Conservation (phyloP, 2,888 invertebrate species). For the Heliconius aoede region DNA sequence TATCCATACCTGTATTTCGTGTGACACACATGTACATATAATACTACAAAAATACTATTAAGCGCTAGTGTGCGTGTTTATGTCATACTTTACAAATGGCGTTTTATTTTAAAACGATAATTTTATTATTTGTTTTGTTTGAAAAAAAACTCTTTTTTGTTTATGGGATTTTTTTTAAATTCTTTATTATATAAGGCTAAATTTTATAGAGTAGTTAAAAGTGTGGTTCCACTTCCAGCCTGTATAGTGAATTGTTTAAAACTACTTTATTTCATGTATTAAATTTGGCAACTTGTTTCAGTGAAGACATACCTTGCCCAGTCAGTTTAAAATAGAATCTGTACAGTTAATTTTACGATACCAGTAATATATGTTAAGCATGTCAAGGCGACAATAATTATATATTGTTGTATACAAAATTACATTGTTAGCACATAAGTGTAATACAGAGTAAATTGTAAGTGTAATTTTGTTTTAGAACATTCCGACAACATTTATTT, state of each 20-base stretch:
- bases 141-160: too few species aligned
- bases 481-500: conserved; percentile 75
- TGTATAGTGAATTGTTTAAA: conserved; percentile 16
- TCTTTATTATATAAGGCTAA: too few species aligned
- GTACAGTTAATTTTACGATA: neutral
- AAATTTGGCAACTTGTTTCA: conserved; percentile 19
- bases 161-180: too few species aligned
- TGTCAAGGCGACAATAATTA: conserved; percentile 37
- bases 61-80: too few species aligned
- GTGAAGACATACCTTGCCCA: neutral
- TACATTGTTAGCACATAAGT: conserved; percentile 72
- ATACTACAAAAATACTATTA: too few species aligned
- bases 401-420: conserved; percentile 57
- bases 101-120: too few species aligned
- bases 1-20: too few species aligned
- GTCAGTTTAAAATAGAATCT: neutral
- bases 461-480: conserved; percentile 64
- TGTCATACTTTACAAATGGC: too few species aligned
- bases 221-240: too few species aligned
- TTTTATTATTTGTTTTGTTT: too few species aligned
- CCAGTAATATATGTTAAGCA: conserved; percentile 45
- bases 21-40: too few species aligned
- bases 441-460: conserved; percentile 57
- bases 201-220: too few species aligned
- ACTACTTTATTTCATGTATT: conserved; percentile 22